Evolutionary conservation across 2,888 invertebrate species (phyloP), one percentile per base, ranked within the genome.

Genomic region (Trachelus iudaicus): DNA sequence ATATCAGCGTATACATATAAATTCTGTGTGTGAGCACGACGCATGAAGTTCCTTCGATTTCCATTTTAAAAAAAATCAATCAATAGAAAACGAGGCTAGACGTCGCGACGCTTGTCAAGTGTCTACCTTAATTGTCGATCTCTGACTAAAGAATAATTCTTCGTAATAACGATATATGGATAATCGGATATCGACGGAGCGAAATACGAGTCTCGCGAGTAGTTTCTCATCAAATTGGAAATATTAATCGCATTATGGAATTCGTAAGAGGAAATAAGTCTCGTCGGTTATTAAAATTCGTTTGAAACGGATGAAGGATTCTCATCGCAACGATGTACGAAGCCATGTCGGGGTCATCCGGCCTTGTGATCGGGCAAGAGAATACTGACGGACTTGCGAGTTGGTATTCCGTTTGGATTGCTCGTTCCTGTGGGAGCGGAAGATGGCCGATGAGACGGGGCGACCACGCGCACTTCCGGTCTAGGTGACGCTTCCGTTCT

Each of bases 301-400:
- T 75, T 79, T 81, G 84, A 88, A 69, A 85, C 88, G 68, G 84
- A 31, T 71, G 71, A 83, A 71, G 87, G 88, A 75, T 86, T 85
- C 76, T 87, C 83, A 78, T 88, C 87, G 85, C 90, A 90, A 76
- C 88, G 89, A 79, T 89, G 89, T 75, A 90, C 87, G 81, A 90
- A 87, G 69, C 89, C 89, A 73, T 81, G 82, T n/a, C 84, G 87
- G 85, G 87, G 89, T 90, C 91, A 90, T 88, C 90, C 90, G 76
- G 81, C 84, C 80, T 85, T 84, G 68, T 90, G 87, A 68, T 90
- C 89, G 73, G 91, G 91, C 69, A 91, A 82, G 76, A 91, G 82
- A 84, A 91, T 91, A 87, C 90, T 91, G 79, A 91, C 91, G 78
- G 91, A 91, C 81, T 91, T 91, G 77, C 91, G 90, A 82, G 84